Evolutionary conservation across 2,888 invertebrate genomes (phyloP), one percentile per base, ranked within the genome.

Genomic region (Pseudeuparius sepicola): DNA sequence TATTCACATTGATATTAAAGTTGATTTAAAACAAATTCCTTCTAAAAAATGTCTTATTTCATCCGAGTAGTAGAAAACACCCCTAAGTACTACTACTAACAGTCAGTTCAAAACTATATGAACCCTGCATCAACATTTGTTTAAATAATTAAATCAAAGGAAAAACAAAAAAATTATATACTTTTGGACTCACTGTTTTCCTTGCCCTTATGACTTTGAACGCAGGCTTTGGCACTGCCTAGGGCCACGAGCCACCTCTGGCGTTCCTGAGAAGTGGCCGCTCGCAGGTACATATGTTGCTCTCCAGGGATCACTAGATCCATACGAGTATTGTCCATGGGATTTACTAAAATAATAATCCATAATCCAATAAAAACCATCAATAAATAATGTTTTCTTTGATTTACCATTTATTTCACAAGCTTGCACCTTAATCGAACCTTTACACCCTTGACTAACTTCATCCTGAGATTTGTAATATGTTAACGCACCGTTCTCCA

Each of bases 381-480:
- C 9, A 13, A 27, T 35, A 13, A 13, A 16, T 26, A 12, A n/a
- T 4, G 11, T 23, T 17, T 36, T n/a, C n/a, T n/a, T n/a, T n/a
- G n/a, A n/a, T n/a, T 58, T 64, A 84, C 84, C 83, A 61, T 76
- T 78, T 47, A 86, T 84, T 66, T 85, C 83, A 61, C 84, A 84
- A 24, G 82, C 84, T 36, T 81, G 75, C 46, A 86, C 77, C 64
- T 82, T 84, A 46, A 85, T 75, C 35, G 84, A 84, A 15, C 85
- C 84, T 65, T 84, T 85, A 56, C 84, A 84, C 14, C 84, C 85
- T 63, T 81, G 81, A 55, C 69, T 76, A 3, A 81, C 83, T 66
- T 85, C 84, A 47, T 85, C 84, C 54, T 81, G 78, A 1, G 83
- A 83, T 59, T 81, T 79, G 55, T 84, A 86, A 59, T 86, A 86